Conservation (phyloP, 2,888 invertebrate species). For the Hirtodrosophila alboralis region DNA sequence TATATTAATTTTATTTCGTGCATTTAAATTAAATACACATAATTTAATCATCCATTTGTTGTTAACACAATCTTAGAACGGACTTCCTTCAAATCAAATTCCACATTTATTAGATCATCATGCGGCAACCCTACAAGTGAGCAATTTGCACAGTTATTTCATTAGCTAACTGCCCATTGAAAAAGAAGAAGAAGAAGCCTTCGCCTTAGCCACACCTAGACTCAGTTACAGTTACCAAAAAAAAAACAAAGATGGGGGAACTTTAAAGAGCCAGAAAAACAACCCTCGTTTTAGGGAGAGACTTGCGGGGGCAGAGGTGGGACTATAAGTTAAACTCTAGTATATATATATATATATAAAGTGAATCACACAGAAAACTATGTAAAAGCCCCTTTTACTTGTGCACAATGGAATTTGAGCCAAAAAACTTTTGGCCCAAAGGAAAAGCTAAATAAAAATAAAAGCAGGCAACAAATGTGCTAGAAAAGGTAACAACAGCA, state of each 20-base stretch:
- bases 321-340: conserved; percentile 12
- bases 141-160: conserved; percentile 22
- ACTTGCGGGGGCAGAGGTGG: not conserved
- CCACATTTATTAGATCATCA: conserved; percentile 46
- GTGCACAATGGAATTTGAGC: conserved; percentile 57
- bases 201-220: conserved; percentile 60
- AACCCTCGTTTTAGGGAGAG: conserved; percentile 4
- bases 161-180: conserved; percentile 22
- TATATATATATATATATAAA: conserved; percentile 40
- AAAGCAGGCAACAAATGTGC: conserved; percentile 39
- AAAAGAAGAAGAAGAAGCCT: too few species aligned
- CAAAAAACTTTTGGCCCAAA: conserved; percentile 64
- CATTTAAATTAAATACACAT: too few species aligned
- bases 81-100: too few species aligned
- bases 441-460: conserved; percentile 46
- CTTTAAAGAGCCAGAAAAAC: conserved; percentile 26
- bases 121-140: conserved; percentile 39
- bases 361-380: conserved; percentile 48
- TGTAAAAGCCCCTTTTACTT: conserved; percentile 33
- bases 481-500: conserved; percentile 50
- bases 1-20: too few species aligned
- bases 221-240: conserved; percentile 44
- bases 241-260: conserved; percentile 1
- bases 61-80: too few species aligned
- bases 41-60: too few species aligned